phyloP scores from a whole-genome alignment of 2,113 vertebrate species.

The Pandion haliaetus region DNA sequence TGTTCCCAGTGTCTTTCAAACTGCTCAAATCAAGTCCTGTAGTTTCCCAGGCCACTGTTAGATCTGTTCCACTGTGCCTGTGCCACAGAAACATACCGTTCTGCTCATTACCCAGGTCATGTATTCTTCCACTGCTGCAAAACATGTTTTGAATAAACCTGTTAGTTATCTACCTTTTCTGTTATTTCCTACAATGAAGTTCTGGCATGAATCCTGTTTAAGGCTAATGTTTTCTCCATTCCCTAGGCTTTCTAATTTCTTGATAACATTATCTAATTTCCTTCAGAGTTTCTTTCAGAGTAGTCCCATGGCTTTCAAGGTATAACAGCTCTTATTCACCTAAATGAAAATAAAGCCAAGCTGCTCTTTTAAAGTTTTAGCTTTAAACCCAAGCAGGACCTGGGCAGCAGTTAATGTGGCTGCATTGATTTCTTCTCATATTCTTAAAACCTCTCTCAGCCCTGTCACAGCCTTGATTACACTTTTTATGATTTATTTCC shows the following conservation, averaged over 20 bases:
- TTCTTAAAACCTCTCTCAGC: background rate
- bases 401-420: background rate
- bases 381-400: background rate
- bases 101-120: constrained; percentile 42
- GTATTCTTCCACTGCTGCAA: background rate
- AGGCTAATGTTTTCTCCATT: constrained; percentile 38
- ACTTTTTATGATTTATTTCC: background rate
- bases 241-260: constrained; percentile 2
- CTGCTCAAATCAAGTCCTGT: background rate
- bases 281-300: constrained; percentile 49
- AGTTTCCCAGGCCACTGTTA: background rate
- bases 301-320: constrained; percentile 13
- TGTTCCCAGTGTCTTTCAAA: background rate
- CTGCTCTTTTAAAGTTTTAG: background rate
- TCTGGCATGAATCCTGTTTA: constrained; percentile 12
- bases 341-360: background rate
- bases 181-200: constrained; percentile 47
- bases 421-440: background rate
- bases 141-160: constrained; percentile 37
- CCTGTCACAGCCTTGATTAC: background rate
- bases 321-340: constrained; percentile 17
- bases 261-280: constrained; percentile 54
- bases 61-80: background rate
- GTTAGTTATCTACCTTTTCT: constrained; percentile 52
- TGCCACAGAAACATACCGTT: constrained; percentile 22